Percentiles rank a stretch among this genome's conserved stretches.
Conservation (phyloP, 2,797 vertebrate species). For the Halcyon leucocephala region DNA sequence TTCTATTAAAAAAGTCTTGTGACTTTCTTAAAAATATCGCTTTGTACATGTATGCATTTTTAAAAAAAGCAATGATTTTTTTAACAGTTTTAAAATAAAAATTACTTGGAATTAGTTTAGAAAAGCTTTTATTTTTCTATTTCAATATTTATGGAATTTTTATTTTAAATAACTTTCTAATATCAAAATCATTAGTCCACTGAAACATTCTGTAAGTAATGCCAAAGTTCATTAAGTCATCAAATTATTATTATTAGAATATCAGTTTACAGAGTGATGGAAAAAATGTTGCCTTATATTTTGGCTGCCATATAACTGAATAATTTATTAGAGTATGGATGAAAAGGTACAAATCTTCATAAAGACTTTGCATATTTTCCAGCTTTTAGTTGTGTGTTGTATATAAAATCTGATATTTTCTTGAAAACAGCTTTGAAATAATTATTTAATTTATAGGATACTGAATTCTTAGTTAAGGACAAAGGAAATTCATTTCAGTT, state of each 20-base stretch:
- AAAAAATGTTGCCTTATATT: neutral
- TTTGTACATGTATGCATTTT: neutral
- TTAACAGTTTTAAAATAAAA: neutral
- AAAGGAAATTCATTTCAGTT: neutral
- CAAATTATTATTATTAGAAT: neutral
- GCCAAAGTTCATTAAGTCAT: neutral
- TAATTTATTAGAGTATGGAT: neutral
- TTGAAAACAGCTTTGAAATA: neutral
- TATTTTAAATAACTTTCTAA: neutral
- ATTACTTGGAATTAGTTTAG: neutral
- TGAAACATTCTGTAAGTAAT: neutral
- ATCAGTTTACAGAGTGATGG: neutral
- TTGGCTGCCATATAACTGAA: neutral
- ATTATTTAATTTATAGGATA: neutral
- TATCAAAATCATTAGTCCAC: neutral
- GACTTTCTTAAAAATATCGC: constrained; percentile 9
- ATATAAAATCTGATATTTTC: neutral
- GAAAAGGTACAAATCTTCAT: neutral
- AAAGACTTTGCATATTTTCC: neutral
- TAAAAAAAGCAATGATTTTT: neutral
- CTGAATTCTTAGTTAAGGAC: neutral
- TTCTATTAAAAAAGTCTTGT: neutral
- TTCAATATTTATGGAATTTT: neutral
- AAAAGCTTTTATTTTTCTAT: neutral
- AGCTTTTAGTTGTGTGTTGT: neutral